phyloP scores from a whole-genome alignment of 2,113 vertebrate species.

The Gallinago paraguaiae region DNA sequence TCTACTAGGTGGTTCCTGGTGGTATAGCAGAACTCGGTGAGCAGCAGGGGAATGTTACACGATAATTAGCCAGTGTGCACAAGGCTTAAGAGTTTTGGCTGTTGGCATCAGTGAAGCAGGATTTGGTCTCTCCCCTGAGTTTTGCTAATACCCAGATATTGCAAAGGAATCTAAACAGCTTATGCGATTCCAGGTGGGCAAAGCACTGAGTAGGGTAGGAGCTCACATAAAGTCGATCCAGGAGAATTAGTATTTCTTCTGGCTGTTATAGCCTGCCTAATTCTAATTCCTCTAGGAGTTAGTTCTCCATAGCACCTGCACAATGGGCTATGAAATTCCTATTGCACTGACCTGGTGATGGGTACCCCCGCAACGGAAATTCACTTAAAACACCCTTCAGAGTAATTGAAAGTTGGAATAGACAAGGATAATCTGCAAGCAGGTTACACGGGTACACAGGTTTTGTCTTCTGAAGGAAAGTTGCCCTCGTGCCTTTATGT shows the following conservation, averaged over 20 bases:
- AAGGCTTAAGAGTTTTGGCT: background rate
- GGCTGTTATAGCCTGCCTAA: background rate
- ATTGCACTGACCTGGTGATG: background rate
- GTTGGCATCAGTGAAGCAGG: background rate
- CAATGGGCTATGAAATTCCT: background rate
- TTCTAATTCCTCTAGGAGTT: constrained; percentile 22
- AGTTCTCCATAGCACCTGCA: background rate
- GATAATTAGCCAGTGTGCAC: background rate
- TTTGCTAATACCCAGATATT: constrained; percentile 4
- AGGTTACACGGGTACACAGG: background rate
- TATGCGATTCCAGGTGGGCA: constrained; percentile 49
- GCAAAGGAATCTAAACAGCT: background rate
- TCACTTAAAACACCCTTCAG: background rate
- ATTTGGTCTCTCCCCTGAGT: constrained; percentile 23
- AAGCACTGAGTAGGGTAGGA: constrained; percentile 20
- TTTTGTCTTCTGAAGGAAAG: background rate
- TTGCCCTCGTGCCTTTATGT: background rate
- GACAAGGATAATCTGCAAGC: background rate
- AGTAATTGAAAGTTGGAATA: background rate
- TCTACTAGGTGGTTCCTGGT: background rate
- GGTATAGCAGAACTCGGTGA: background rate
- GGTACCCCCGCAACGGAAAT: background rate
- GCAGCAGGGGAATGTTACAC: background rate
- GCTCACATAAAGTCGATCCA: background rate
- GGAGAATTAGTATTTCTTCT: constrained; percentile 29